These are phyloP conservation scores for Xyliphius kryptos DNA, from an alignment of 2,113 vertebrate species.

Conservation along the genomic window DNA sequence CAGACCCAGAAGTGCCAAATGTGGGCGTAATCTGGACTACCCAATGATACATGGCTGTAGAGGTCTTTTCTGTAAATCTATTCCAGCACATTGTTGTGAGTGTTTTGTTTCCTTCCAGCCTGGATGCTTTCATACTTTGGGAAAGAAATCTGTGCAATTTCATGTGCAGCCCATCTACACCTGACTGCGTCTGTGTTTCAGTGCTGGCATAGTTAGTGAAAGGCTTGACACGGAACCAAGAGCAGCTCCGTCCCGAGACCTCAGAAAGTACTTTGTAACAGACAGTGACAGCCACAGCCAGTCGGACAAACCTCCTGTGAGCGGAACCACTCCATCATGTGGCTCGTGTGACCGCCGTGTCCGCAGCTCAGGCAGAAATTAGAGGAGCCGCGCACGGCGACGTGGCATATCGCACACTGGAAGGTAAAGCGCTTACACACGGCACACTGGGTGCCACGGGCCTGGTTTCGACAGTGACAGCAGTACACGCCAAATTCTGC, in stretches of 20 bases:
- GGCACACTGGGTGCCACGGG: conserved; percentile 84
- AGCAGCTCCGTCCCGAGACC: neutral
- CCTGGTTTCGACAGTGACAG: conserved; percentile 91
- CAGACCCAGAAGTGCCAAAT: no score
- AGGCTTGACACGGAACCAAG: no score
- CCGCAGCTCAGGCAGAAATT: conserved; percentile 97
- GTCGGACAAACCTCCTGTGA: conserved; percentile 92
- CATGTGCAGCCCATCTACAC: no score
- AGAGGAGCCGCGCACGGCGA: conserved; percentile 89
- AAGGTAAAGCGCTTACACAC: conserved; percentile 92
- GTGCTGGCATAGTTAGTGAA: no score
- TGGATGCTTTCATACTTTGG: no score
- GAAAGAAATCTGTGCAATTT: no score
- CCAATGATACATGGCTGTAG: no score
- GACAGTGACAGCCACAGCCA: conserved; percentile 90
- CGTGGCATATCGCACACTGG: conserved; percentile 94
- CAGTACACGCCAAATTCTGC: conserved; percentile 93
- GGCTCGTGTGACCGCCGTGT: conserved; percentile 89
- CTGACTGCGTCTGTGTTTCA: no score
- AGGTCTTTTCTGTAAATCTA: no score
- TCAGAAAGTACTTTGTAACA: conserved; percentile 94
- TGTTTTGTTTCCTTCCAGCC: no score
- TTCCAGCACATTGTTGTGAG: no score
- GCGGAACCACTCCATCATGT: conserved; percentile 99
- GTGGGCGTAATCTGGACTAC: no score